Evolutionary conservation across 2,113 vertebrate species (phyloP).

Genomic region (Progne subis): DNA sequence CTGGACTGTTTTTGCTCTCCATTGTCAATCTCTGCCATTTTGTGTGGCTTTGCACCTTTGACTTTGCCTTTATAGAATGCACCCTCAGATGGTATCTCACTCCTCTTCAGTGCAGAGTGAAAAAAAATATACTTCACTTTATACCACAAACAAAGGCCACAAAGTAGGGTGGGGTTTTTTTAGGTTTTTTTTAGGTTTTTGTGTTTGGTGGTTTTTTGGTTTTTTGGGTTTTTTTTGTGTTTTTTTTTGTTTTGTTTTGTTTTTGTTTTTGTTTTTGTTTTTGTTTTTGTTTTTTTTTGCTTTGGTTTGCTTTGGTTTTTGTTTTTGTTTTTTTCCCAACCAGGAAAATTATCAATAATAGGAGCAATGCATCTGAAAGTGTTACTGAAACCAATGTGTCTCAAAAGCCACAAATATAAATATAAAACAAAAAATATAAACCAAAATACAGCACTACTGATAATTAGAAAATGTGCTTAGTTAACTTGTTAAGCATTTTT

Average conservation of each 20-base stretch:
- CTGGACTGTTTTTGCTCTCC: neutral
- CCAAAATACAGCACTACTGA: constrained; percentile 19
- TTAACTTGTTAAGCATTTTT: constrained; percentile 39
- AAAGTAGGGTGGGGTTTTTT: no score
- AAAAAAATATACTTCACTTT: neutral
- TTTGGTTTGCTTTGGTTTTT: no score
- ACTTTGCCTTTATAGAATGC: neutral
- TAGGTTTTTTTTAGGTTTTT: no score
- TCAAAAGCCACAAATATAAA: neutral
- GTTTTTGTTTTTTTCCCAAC: neutral
- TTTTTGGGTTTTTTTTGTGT: no score
- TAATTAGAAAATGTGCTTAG: constrained; percentile 67
- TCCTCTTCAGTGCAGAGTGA: neutral
- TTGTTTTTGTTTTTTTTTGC: no score
- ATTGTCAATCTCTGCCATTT: neutral
- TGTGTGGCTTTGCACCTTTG: neutral
- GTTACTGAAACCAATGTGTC: neutral
- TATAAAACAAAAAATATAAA: neutral
- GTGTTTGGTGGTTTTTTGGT: no score
- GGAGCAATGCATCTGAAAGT: neutral
- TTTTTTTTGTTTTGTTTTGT: no score
- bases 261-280: no score
- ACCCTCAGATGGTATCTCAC: neutral
- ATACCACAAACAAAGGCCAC: neutral
- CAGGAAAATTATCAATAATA: neutral